Base-by-base conservation (phyloP, 2,888 invertebrate genomes). In the Pyrrhosoma nymphula region DNA sequence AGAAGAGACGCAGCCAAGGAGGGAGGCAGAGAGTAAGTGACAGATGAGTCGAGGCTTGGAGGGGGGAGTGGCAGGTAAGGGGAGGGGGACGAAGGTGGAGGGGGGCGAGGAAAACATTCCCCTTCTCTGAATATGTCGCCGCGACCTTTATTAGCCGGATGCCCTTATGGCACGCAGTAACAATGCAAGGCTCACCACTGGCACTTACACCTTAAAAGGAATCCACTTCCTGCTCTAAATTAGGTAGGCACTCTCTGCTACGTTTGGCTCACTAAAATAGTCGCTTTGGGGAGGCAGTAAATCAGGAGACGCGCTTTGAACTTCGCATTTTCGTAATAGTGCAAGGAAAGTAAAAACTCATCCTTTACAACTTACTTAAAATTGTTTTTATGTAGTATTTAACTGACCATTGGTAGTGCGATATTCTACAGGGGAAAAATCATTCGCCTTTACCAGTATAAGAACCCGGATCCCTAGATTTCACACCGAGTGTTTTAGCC, bases 111-210 rank as follows among this genome's bases (percentile, higher is more conserved):
- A 47, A 60, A 2, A 47, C 69, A 69, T n/a, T n/a, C 2, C 26
- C 26, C 69, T 12, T 6, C 35, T 82, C 35, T 35, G 82, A 82
- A 82, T 82, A 35, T 35, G 82, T 82, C 82, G 82, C 30, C 35
- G 35, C 30, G 82, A 35, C 82, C 82, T 82, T 82, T 82, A 82
- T 82, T 82, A 82, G 82, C 30, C 82, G 82, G 82, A 82, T 69
- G 69, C 69, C 69, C 12, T 69, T 26, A 69, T 82, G 82, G 82
- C n/a, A 3, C 23, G n/a, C 35, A 82, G 82, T 35, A 35, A 82
- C 30, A 82, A 82, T 82, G 35, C 35, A 16, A 82, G 82, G 35
- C 82, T 18, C 35, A 69, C 69, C 69, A 69, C 69, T n/a, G 10
- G 69, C 12, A 35, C 30, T 82, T 35, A 35, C 23, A 35, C 82